Conservation (phyloP, 2,113 vertebrate genomes). For the human (Homo sapiens) region GRCh38 chr2:149123001-149123500, state of each 20-base stretch:
- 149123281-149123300: background rate
- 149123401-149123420: background rate
- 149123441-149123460: background rate
- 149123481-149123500: background rate
- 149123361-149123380: background rate
- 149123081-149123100: background rate
- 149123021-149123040: background rate
- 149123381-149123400: background rate
- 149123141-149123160: background rate
- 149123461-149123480: background rate
- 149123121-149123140: background rate
- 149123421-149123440: background rate
- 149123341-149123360: background rate
- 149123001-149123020: background rate
- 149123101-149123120: background rate
- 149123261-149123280: background rate
- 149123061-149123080: background rate
- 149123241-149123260: background rate
- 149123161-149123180: fast-evolving
- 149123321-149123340: background rate
- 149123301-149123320: background rate
- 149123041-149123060: background rate
- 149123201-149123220: background rate
- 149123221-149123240: background rate
- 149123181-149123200: fast-evolving